Percentiles rank a stretch among this genome's conserved stretches.
Evolutionary conservation across 2,797 vertebrate genomes (phyloP).

Genomic region (Halcyon badia): DNA sequence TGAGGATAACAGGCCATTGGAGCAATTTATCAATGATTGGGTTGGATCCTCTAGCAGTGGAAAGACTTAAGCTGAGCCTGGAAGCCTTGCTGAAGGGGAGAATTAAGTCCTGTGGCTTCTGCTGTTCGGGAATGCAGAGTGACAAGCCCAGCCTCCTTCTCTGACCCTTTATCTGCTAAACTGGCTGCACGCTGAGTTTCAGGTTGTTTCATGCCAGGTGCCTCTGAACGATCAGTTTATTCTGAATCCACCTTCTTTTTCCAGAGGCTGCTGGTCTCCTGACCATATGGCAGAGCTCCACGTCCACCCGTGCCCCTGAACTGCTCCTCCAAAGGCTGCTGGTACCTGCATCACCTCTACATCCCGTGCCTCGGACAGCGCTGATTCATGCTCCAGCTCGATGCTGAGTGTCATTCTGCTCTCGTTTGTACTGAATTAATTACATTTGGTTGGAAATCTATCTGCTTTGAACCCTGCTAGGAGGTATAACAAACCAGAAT

Average conservation of each 20-base stretch:
- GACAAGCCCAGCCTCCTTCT: background rate
- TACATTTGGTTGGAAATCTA: background rate
- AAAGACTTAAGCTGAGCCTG: background rate
- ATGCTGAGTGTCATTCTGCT: background rate
- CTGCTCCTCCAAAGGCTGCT: background rate
- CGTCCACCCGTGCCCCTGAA: background rate
- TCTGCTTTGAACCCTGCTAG: background rate
- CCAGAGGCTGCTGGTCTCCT: background rate
- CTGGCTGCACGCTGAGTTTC: background rate
- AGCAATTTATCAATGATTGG: background rate
- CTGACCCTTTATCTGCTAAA: background rate
- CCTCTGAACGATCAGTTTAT: background rate
- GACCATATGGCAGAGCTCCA: background rate
- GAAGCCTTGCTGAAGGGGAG: background rate
- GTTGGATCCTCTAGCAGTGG: background rate
- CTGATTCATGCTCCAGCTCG: background rate
- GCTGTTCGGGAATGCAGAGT: background rate
- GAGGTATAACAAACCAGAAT: background rate
- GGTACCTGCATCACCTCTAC: background rate
- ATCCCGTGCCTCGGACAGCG: fast-evolving
- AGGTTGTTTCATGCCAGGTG: background rate
- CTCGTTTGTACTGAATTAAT: background rate
- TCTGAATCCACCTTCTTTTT: background rate
- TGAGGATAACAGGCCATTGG: background rate
- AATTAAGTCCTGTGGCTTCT: background rate